phyloP scores from a whole-genome alignment of 2,797 vertebrate genomes.

The Rhinogobio ventralis region DNA sequence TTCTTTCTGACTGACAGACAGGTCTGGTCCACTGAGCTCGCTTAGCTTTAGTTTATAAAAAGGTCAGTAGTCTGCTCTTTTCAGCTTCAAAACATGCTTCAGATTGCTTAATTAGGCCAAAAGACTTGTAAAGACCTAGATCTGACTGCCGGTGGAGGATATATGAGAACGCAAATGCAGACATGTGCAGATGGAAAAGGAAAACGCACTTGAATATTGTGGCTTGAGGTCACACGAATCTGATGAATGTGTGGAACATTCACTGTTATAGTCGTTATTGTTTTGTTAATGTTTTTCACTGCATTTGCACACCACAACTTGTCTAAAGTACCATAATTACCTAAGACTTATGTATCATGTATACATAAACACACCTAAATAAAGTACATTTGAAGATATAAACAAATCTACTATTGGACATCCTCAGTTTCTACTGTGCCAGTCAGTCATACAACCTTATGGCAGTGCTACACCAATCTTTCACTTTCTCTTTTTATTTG shows the following conservation, averaged over 20 bases:
- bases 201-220: not conserved
- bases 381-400: not conserved
- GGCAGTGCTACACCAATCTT: not conserved
- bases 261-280: constrained; percentile 22
- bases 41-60: constrained; percentile 73
- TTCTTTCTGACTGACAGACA: constrained; percentile 71
- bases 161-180: constrained; percentile 26
- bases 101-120: constrained; percentile 84
- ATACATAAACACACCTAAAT: not conserved
- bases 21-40: constrained; percentile 54
- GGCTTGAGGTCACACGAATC: constrained; percentile 10
- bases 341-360: not conserved
- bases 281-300: constrained; percentile 23
- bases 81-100: constrained; percentile 78
- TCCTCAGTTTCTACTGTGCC: not conserved
- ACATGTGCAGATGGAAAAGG: not conserved
- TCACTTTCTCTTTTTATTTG: constrained; percentile 7
- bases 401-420: not conserved
- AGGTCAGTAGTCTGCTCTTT: constrained; percentile 81
- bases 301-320: not conserved
- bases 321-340: constrained; percentile 10
- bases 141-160: constrained; percentile 63
- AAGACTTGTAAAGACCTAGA: constrained; percentile 70
- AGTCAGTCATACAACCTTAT: not conserved
- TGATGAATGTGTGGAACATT: constrained; percentile 18